phyloP scores from a whole-genome alignment of 1,140 invertebrate genomes.

The Proctacanthus coquilletti region DNA sequence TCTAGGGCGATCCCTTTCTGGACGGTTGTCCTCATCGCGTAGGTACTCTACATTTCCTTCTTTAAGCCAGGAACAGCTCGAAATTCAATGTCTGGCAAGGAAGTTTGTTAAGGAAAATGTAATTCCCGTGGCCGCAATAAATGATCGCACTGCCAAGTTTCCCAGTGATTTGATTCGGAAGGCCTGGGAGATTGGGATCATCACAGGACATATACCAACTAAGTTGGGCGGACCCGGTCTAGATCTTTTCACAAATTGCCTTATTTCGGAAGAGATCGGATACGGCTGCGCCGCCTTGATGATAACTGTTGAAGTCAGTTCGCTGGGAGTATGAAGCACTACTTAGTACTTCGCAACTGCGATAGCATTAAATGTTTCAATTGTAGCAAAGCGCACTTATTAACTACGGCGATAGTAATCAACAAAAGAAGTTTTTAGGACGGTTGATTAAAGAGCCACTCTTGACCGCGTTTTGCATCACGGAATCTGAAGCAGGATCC shows the following conservation, averaged over 20 bases:
- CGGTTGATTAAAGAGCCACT: slow-evolving; percentile 59
- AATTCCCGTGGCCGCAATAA: slow-evolving; percentile 40
- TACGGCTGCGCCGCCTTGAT: slow-evolving; percentile 72
- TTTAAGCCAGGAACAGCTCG: slow-evolving; percentile 25
- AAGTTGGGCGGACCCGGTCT: slow-evolving; percentile 41
- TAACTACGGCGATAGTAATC: slow-evolving; percentile 55
- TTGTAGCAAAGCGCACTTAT: slow-evolving; percentile 62
- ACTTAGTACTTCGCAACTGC: slow-evolving; percentile 10
- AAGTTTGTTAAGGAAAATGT: slow-evolving; percentile 47
- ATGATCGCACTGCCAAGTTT: slow-evolving; percentile 43
- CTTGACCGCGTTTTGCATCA: slow-evolving; percentile 69
- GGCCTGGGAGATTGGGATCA: slow-evolving; percentile 39
- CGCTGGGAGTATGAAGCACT: slow-evolving; percentile 5
- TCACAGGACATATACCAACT: slow-evolving; percentile 39
- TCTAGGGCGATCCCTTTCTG: too few relatives aligned
- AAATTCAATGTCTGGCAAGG: slow-evolving; percentile 36
- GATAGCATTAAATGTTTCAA: too few relatives aligned
- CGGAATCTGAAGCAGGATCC: slow-evolving; percentile 61
- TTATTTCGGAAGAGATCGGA: slow-evolving; percentile 60
- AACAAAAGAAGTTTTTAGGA: slow-evolving; percentile 75
- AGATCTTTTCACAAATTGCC: slow-evolving; percentile 48
- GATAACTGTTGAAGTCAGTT: slow-evolving; percentile 56
- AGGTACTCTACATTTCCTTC: slow-evolving; percentile 9
- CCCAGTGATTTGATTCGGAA: slow-evolving; percentile 48
- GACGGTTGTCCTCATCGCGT: too few relatives aligned